Percentiles rank a stretch among this genome's conserved stretches.
Evolutionary conservation across 2,113 vertebrate genomes (phyloP).

Genomic region (Heteronetta atricapilla): DNA sequence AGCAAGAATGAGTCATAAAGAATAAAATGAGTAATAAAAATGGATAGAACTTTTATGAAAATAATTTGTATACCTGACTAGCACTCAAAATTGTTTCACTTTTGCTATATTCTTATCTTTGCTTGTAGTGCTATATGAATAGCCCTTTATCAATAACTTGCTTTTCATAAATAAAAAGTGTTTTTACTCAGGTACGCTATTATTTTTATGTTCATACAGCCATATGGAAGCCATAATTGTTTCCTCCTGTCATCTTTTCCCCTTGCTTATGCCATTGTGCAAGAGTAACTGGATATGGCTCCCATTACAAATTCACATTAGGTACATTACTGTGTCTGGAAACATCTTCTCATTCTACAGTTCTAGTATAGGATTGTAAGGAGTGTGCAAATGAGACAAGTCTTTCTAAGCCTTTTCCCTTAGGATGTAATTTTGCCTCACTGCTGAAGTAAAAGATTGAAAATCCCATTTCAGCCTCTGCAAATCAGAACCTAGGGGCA

Average conservation of each 20-base stretch:
- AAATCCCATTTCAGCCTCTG: not conserved
- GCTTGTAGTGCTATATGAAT: not conserved
- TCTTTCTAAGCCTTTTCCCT: not conserved
- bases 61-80: not conserved
- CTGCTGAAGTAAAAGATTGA: not conserved
- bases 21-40: not conserved
- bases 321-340: rapidly evolving
- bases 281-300: not conserved
- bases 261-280: not conserved
- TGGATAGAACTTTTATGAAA: not conserved
- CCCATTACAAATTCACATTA: not conserved
- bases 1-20: not conserved
- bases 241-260: not conserved
- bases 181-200: not conserved
- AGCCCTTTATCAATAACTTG: not conserved
- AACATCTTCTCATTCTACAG: not conserved
- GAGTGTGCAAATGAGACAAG: not conserved
- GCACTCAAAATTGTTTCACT: not conserved
- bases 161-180: not conserved
- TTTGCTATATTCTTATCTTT: not conserved
- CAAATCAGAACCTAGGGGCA: not conserved
- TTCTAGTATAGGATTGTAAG: not conserved
- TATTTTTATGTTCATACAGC: not conserved
- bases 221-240: not conserved
- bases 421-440: not conserved